A percentile compares a stretch with the other conserved stretches of the same genome.
These are phyloP conservation scores for Hydractinia symbiolongicarpus DNA, from an alignment of 30 jellyfish, hydroid and myxozoan genomes.

Conservation along the genomic window DNA sequence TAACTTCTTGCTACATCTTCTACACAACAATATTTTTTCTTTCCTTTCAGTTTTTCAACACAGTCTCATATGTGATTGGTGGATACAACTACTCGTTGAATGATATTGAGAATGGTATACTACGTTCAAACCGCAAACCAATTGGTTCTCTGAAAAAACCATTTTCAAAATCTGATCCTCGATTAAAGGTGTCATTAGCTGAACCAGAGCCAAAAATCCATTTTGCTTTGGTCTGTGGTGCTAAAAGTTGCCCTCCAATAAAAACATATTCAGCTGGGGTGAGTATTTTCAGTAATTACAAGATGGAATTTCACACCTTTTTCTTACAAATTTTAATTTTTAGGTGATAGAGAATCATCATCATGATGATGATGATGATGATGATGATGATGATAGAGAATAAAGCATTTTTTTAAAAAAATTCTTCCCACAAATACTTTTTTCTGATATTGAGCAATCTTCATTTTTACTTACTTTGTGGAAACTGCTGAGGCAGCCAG, in stretches of 20 bases:
- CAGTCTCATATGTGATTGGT: conserved; percentile 75
- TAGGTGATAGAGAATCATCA: not conserved
- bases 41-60: conserved; percentile 68
- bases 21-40: not conserved
- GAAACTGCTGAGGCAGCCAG: too few relatives aligned
- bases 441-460: too few relatives aligned
- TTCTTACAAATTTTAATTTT: not conserved
- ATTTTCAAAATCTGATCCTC: conserved; percentile 69
- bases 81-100: conserved; percentile 69
- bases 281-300: not conserved
- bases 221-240: conserved; percentile 93
- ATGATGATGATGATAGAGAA: too few relatives aligned
- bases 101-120: conserved; percentile 77
- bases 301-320: not conserved
- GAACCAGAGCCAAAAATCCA: conserved; percentile 71
- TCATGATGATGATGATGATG: too few relatives aligned
- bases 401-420: too few relatives aligned
- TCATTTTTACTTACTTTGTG: too few relatives aligned
- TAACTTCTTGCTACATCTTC: too few relatives aligned
- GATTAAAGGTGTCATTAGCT: conserved; percentile 44
- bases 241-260: conserved; percentile 91
- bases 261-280: conserved; percentile 77
- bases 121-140: conserved; percentile 73
- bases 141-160: conserved; percentile 73
- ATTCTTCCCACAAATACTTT: too few relatives aligned